Evolutionary conservation across 2,888 invertebrate genomes (phyloP), one percentile per base, ranked within the genome.

Genomic region (Phortica magna): DNA sequence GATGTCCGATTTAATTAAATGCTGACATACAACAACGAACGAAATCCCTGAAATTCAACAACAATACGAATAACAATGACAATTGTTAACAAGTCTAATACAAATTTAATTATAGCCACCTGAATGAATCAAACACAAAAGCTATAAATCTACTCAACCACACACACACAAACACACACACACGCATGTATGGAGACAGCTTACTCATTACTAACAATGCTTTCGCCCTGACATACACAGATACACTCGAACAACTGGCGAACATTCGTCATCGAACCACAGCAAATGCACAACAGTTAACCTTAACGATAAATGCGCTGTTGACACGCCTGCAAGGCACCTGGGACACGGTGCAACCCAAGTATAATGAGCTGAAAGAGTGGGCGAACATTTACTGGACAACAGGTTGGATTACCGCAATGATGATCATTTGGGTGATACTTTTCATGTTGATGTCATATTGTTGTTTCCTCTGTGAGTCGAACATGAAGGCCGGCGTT

Each of bases 181-280:
- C 31, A 31, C 31, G 31, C 31, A 4, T 31, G 31, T 1, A 31
- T 2, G 5, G 31, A 1, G 31, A 31, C 31, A 1, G 31, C 31
- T 31, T 31, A 31, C 14, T 48, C 9, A 48, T 48, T 48, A 48
- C 14, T 48, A 9, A 41, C n/a, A 10, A n/a, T 41, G 10, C 14
- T 59, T 59, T 7, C 9, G 3, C 67, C n/a, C 39, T 67, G 14
- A 42, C 12, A 48, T 14, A 48, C 2, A 48, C 48, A 48, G 92
- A 91, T 79, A 92, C 91, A n/a, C 81, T 92, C 74, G 91, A 91
- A 73, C 91, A 92, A 81, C 80, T 92, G 85, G 90, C 91, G 55
- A 89, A 85, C 77, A 92, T 92, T 73, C 88, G 91, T 64, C 90
- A 91, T 81, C 88, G 90, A 76, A 90, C 91, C 5, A 90, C 91